Evolutionary conservation across 2,888 invertebrate species (phyloP), one percentile per base, ranked within the genome.

Genomic region (Thecocarcelia acutangulata): DNA sequence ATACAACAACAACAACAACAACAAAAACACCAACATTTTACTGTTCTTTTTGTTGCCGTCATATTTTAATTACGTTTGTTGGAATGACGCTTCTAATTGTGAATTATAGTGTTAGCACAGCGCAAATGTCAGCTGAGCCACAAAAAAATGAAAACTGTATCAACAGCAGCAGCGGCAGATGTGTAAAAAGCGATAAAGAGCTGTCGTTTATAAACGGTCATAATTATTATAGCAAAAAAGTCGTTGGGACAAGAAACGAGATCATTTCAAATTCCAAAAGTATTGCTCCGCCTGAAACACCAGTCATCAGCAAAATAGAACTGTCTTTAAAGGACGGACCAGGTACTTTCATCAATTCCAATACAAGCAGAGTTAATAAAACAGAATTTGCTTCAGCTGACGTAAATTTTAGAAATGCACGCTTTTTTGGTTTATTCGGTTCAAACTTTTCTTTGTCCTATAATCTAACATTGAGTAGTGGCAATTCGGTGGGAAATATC

Each of bases 51-150:
- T 66, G 64, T 75, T 28, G 80, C 69, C 48, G 74, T 86, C 88
- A 88, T 85, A 87, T 87, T 88, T 87, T 87, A 88, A 88, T 88
- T 88, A 87, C 86, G 87, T 85, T 87, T 46, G 78, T 75, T 82
- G 87, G 86, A 87, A 85, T 87, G 86, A 84, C 78, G 52, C 63
- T 88, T 84, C 87, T 87, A 88, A 87, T 87, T 87, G 87, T 88
- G 84, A 87, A 85, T 88, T 87, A 88, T 87, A 85, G 78, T 52
- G 78, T 75, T 52, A 75, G 68, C 50, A 72, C 74, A 54, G 83
- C 58, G 46, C 72, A 75, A 64, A 76, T 69, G 75, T 72, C 72
- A 68, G 61, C 54, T 75, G 79, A 44, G 63, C 56, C 63, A 61
- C 54, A 48, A 13, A 44, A 37, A 19, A 64, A 52, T 54, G 61